A percentile compares a stretch with the other conserved stretches of the same genome.
These are phyloP conservation scores for Congeria kusceri DNA, from an alignment of 2,888 invertebrate species.

Conservation along the genomic window DNA sequence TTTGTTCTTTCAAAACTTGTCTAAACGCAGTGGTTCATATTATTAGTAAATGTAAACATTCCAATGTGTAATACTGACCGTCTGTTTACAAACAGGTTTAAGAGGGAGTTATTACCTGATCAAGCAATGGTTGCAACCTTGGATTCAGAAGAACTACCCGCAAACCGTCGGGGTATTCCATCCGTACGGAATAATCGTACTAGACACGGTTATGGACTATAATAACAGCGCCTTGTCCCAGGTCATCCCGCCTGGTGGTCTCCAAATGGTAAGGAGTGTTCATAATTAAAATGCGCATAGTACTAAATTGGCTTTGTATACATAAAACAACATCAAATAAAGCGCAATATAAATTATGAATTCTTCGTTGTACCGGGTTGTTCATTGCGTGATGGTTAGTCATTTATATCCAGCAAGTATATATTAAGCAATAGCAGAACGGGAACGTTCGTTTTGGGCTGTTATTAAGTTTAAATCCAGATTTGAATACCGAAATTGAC, in stretches of 20 bases:
- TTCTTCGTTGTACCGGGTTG: no score
- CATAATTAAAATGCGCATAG: background rate
- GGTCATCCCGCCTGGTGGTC: background rate
- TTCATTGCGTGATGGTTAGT: no score
- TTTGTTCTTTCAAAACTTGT: no score
- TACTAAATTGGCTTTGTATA: background rate
- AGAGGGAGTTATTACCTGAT: constrained; percentile 36
- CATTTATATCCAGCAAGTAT: no score
- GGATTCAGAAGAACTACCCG: constrained; percentile 30
- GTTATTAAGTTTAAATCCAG: no score
- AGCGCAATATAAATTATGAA: background rate
- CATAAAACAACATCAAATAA: background rate
- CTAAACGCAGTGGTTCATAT: no score
- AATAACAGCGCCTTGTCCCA: constrained; percentile 34
- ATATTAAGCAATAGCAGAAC: no score
- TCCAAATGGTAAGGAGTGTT: background rate
- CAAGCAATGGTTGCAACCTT: constrained; percentile 37
- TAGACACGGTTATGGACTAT: constrained; percentile 54
- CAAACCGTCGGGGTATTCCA: background rate
- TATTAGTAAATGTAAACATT: no score
- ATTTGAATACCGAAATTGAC: no score
- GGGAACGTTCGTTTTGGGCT: no score
- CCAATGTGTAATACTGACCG: no score
- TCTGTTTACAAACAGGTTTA: constrained; percentile 5
- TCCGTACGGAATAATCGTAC: constrained; percentile 40